Evolutionary conservation across 2,797 vertebrate genomes (phyloP).

Genomic region (Falco biarmicus): DNA sequence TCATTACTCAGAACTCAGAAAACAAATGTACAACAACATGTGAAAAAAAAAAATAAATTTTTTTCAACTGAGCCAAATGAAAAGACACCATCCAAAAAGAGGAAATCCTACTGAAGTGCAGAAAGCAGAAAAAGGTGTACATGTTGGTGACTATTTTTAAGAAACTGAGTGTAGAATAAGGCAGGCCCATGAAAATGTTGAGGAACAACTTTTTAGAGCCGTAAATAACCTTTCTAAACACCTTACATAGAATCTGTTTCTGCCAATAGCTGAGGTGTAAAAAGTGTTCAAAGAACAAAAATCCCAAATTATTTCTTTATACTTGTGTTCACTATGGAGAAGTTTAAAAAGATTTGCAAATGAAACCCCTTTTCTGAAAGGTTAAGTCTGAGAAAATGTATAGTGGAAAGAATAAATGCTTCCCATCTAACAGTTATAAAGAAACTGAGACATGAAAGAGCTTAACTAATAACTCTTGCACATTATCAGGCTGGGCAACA

Average conservation of each 20-base stretch:
- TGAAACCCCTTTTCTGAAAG: background rate
- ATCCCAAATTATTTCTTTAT: background rate
- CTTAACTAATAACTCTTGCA: slow-evolving; percentile 25
- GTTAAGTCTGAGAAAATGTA: slow-evolving; percentile 1
- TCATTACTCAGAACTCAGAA: background rate
- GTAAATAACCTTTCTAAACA: background rate
- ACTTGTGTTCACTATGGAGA: background rate
- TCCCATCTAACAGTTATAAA: background rate
- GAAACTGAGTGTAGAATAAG: background rate
- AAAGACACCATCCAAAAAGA: background rate
- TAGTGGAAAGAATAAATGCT: slow-evolving; percentile 9
- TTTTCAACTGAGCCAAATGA: background rate
- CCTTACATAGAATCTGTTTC: background rate
- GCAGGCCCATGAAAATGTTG: background rate
- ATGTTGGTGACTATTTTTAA: background rate
- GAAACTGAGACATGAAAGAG: background rate
- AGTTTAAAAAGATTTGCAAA: background rate
- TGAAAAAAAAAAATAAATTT: background rate
- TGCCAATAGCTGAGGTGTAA: background rate
- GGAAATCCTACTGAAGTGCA: background rate
- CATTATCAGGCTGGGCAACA: background rate
- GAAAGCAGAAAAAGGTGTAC: background rate
- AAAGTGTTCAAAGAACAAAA: background rate
- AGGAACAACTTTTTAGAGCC: background rate
- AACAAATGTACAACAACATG: background rate